phyloP scores from a whole-genome alignment of 2,797 vertebrate genomes.

The Acestrorhynchus altus region DNA sequence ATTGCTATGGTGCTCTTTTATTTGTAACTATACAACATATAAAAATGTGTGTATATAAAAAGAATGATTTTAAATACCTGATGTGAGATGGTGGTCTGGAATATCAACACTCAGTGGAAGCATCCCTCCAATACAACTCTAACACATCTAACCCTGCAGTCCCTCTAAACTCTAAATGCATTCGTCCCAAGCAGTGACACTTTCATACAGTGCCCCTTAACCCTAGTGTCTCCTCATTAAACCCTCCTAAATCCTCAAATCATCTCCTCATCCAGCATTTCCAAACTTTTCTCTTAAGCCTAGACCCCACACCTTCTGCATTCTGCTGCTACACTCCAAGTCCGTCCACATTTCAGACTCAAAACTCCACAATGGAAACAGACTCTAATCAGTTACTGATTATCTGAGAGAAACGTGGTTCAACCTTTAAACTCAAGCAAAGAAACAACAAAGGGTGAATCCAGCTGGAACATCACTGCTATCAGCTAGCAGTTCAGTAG shows the following conservation, averaged over 20 bases:
- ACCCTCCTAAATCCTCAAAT: background rate
- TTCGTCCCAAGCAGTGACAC: background rate
- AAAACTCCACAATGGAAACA: background rate
- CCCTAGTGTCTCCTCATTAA: background rate
- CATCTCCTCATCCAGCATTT: background rate
- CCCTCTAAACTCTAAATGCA: background rate
- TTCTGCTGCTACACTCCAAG: background rate
- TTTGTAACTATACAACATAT: too few species aligned
- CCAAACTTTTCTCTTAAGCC: background rate
- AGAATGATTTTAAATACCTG: too few species aligned
- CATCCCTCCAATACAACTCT: conserved; percentile 3
- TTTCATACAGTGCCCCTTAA: background rate
- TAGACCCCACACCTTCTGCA: background rate
- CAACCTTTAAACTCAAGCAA: background rate
- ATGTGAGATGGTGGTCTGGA: background rate
- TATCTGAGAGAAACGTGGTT: background rate
- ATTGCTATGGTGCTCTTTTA: too few species aligned
- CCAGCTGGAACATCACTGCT: background rate
- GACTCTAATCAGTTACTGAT: background rate
- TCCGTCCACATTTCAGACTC: background rate
- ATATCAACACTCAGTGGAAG: conserved; percentile 12
- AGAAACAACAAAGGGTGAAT: background rate
- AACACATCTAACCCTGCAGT: background rate
- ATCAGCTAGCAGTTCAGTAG: background rate
- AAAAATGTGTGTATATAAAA: too few species aligned